These are phyloP conservation scores for Andrena fulva DNA, from an alignment of 2,888 invertebrate genomes.

Conservation along the genomic window DNA sequence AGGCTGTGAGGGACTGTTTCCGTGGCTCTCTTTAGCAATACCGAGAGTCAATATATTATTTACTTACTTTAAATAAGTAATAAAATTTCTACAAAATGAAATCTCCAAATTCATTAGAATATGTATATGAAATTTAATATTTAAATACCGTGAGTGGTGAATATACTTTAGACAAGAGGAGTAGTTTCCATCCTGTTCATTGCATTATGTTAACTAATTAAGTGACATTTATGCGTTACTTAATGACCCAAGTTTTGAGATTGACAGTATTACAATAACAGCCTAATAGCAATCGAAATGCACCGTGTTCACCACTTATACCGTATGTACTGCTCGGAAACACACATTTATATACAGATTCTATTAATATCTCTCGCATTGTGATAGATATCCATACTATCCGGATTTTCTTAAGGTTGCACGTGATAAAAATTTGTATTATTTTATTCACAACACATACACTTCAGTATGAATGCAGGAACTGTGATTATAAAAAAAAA, in stretches of 20 bases:
- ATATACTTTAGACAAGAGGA: slow-evolving; percentile 66
- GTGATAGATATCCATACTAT: slow-evolving; percentile 59
- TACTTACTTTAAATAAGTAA: slow-evolving; percentile 74
- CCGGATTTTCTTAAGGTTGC: slow-evolving; percentile 56
- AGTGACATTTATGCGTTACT: slow-evolving; percentile 30
- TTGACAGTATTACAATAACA: slow-evolving; percentile 8
- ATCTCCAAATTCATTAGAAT: slow-evolving; percentile 67
- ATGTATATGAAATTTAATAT: slow-evolving; percentile 68
- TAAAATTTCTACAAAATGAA: slow-evolving; percentile 68
- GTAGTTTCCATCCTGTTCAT: slow-evolving; percentile 21
- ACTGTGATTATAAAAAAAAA: slow-evolving; percentile 66
- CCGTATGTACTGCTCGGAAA: slow-evolving; percentile 57
- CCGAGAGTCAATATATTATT: slow-evolving; percentile 70
- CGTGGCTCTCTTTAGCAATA: slow-evolving; percentile 61
- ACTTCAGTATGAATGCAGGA: slow-evolving; percentile 56
- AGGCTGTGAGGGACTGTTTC: slow-evolving; percentile 78
- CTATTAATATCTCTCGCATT: slow-evolving; percentile 62
- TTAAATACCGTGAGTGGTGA: slow-evolving; percentile 74
- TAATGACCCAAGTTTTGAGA: background rate
- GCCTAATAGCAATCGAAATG: slow-evolving; percentile 59
- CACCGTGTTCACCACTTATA: slow-evolving; percentile 62
- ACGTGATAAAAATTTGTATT: slow-evolving; percentile 55
- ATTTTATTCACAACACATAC: slow-evolving; percentile 58
- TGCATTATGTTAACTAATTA: slow-evolving; percentile 17
- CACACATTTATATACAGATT: slow-evolving; percentile 64